Evolutionary conservation across 2,888 invertebrate genomes (phyloP), one percentile per base, ranked within the genome.

Genomic region (Parascotia fuliginaria): DNA sequence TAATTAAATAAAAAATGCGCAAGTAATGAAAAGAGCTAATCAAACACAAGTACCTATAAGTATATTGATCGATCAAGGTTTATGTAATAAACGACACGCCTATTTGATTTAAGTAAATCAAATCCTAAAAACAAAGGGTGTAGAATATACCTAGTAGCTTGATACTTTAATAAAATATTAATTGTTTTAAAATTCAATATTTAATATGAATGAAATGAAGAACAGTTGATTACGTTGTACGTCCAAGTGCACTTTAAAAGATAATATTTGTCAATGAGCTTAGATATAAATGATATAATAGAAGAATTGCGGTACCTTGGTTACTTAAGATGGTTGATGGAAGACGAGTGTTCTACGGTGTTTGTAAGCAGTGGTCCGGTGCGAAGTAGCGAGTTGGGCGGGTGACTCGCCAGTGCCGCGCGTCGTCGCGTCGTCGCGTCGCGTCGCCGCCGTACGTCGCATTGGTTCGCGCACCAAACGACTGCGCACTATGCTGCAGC

Each of bases 401-500:
- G 79, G 66, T 65, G 68, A 65, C 60, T 67, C 68, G 65, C 65
- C 64, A 77, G 68, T 81, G 82, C 65, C 77, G 78, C 70, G 60
- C 74, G 65, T 60, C 56, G 49, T 36, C 55, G 63, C 53, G 57
- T 56, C 47, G 49, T 37, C 55, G 57, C 47, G 49, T 37, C 55
- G 63, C 53, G 57, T 58, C 29, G 29, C 13, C 11, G n/a, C 1
- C 9, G 9, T 29, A n/a, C 48, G 47, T 39, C 53, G 63, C 53
- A 57, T 57, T 19, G 36, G 9, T 4, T 6, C 1, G 19, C 19
- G 19, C 19, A 5, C 19, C 19, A 5, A 19, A 11, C 12, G 50
- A 64, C 74, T 83, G 86, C 87, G 85, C 86, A 82, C 49, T 69
- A 56, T 65, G 60, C 49, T 53, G 52, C 65, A 42, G 56, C 60